These are phyloP conservation scores for Acrossocheilus fasciatus DNA, from an alignment of 2,797 vertebrate species.

Conservation along the genomic window DNA sequence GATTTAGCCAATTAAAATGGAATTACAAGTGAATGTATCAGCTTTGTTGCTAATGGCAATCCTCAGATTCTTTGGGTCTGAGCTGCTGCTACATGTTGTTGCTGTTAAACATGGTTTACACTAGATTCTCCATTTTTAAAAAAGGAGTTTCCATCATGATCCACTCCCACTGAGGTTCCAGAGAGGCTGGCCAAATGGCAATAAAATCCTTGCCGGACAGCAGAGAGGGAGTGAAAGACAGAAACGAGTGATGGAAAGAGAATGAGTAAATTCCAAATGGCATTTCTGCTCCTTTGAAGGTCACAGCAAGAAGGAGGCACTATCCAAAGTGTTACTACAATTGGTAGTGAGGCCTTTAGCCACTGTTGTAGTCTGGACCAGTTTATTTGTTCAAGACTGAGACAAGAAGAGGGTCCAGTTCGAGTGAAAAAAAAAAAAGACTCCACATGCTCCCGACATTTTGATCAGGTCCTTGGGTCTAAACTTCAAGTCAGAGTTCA, in stretches of 20 bases:
- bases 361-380: background rate
- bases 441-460: background rate
- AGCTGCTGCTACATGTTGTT: conserved; percentile 45
- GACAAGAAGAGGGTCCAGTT: background rate
- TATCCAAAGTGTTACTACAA: background rate
- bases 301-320: background rate
- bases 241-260: conserved; percentile 61
- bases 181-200: conserved; percentile 75
- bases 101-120: conserved; percentile 71
- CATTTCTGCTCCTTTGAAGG: background rate
- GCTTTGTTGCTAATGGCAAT: background rate
- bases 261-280: conserved; percentile 14
- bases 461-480: background rate
- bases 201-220: conserved; percentile 77
- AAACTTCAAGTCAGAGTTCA: background rate
- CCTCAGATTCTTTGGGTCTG: background rate
- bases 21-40: background rate
- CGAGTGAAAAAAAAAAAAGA: background rate
- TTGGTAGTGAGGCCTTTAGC: background rate
- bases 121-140: conserved; percentile 71
- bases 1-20: background rate
- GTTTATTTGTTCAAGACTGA: background rate
- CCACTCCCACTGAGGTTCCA: conserved; percentile 76
- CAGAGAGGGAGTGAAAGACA: conserved; percentile 65
- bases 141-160: conserved; percentile 76